Conservation (phyloP, 2,888 invertebrate genomes). For the Operophtera brumata region DNA sequence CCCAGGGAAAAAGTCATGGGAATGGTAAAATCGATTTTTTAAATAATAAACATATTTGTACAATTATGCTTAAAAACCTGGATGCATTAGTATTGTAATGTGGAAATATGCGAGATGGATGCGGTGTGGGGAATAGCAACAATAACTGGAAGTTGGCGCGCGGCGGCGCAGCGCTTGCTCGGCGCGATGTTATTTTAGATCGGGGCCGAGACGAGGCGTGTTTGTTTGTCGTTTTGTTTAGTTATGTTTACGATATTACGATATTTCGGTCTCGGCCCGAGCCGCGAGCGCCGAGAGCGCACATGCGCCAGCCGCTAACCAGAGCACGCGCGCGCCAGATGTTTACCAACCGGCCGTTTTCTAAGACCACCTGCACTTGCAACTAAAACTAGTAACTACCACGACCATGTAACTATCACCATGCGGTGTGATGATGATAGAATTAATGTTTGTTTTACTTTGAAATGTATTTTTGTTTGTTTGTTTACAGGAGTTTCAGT, state of each 20-base stretch:
- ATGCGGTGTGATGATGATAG: not conserved
- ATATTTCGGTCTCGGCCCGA: slow-evolving; percentile 43
- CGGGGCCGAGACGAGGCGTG: slow-evolving; percentile 50
- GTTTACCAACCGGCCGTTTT: slow-evolving; percentile 19
- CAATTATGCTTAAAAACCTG: not conserved
- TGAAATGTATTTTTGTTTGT: slow-evolving; percentile 9
- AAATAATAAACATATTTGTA: not conserved
- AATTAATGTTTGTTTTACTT: not conserved
- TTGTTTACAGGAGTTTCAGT: slow-evolving; percentile 58
- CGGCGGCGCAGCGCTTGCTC: slow-evolving; percentile 37
- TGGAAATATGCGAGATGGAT: not conserved
- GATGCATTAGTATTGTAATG: not conserved
- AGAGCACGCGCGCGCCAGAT: slow-evolving; percentile 21
- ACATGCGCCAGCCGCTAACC: not conserved
- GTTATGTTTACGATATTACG: slow-evolving; percentile 44
- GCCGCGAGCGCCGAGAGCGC: slow-evolving; percentile 2
- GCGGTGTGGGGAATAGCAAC: slow-evolving; percentile 34
- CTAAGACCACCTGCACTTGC: slow-evolving; percentile 4
- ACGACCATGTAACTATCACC: not conserved
- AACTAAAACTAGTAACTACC: not conserved
- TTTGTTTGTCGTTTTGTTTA: slow-evolving; percentile 53
- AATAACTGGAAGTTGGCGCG: slow-evolving; percentile 39
- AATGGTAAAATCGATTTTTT: slow-evolving; percentile 83
- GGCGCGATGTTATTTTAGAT: slow-evolving; percentile 61
- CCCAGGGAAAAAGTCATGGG: slow-evolving; percentile 88